phyloP scores from a whole-genome alignment of 2,888 invertebrate genomes.

The Oegoconia quadripuncta region DNA sequence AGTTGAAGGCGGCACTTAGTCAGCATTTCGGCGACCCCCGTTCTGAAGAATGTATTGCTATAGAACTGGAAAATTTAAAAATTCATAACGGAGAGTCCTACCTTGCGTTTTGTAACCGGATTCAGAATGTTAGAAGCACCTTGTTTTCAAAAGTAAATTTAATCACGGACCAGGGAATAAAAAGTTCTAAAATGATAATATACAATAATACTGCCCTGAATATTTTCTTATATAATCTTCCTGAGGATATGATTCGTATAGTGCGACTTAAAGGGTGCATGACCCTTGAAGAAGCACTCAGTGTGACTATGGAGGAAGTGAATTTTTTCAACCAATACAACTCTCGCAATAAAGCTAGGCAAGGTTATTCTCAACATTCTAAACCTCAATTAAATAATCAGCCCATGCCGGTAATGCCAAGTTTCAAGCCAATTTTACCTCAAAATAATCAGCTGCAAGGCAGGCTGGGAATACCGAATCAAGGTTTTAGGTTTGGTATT shows the following conservation, averaged over 20 bases:
- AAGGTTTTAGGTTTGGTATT: not conserved
- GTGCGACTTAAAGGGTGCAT: constrained; percentile 6
- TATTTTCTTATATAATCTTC: constrained; percentile 16
- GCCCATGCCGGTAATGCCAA: too few species aligned
- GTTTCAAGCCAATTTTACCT: constrained; percentile 1
- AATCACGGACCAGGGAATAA: constrained; percentile 1
- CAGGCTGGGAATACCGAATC: too few species aligned
- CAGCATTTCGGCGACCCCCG: constrained; percentile 19
- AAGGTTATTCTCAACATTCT: not conserved
- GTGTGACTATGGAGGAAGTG: constrained; percentile 2
- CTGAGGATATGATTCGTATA: constrained; percentile 12
- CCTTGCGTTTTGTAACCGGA: constrained; percentile 15
- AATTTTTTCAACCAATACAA: constrained; percentile 5
- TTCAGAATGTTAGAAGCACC: constrained; percentile 11
- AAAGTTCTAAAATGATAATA: constrained; percentile 9
- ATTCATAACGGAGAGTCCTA: constrained; percentile 12
- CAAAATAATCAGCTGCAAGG: constrained; percentile 3
- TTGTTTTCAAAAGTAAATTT: constrained; percentile 9
- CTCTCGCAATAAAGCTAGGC: not conserved
- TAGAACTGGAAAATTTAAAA: constrained; percentile 13
- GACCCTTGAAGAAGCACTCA: not conserved
- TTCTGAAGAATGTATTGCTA: constrained; percentile 14
- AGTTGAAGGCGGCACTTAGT: constrained; percentile 9
- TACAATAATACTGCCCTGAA: constrained; percentile 18
- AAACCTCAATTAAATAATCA: not conserved